These are phyloP conservation scores for Apistogramma diplotaenia DNA, from an alignment of 2,113 vertebrate genomes.

Conservation along the genomic window DNA sequence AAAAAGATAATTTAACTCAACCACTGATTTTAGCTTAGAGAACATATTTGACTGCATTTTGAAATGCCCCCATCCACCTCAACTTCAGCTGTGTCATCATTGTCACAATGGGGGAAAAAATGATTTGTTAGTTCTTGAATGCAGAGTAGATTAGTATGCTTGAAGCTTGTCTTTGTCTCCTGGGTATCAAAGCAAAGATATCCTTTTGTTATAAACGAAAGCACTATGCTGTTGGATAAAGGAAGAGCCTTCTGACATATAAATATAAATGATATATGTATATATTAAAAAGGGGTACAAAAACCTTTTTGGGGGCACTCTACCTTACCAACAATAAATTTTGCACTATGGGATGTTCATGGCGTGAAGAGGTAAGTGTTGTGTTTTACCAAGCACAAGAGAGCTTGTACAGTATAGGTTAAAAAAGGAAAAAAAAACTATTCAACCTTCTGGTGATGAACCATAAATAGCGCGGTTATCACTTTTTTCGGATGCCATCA, in stretches of 20 bases:
- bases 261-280: slow-evolving; percentile 84
- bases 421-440: slow-evolving; percentile 62
- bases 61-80: slow-evolving; percentile 53
- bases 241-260: slow-evolving; percentile 82
- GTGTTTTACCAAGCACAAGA: slow-evolving; percentile 77
- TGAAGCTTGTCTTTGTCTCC: slow-evolving; percentile 76
- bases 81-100: slow-evolving; percentile 31
- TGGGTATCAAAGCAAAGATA: slow-evolving; percentile 78
- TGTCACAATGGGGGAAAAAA: slow-evolving; percentile 59
- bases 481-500: slow-evolving; percentile 72
- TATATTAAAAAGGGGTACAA: slow-evolving; percentile 77
- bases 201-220: slow-evolving; percentile 83
- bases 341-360: slow-evolving; percentile 85
- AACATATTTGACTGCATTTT: slow-evolving; percentile 52
- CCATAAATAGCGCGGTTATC: slow-evolving; percentile 70
- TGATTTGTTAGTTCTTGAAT: slow-evolving; percentile 79
- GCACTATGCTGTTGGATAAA: slow-evolving; percentile 86
- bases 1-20: slow-evolving; percentile 45
- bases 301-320: slow-evolving; percentile 79
- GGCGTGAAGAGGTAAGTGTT: slow-evolving; percentile 74
- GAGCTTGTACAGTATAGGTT: slow-evolving; percentile 76
- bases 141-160: slow-evolving; percentile 72
- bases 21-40: slow-evolving; percentile 43
- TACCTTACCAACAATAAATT: slow-evolving; percentile 85
- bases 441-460: slow-evolving; percentile 74